These are phyloP conservation scores for Chelonus formosanus DNA, from an alignment of 2,888 invertebrate species.

Conservation along the genomic window DNA sequence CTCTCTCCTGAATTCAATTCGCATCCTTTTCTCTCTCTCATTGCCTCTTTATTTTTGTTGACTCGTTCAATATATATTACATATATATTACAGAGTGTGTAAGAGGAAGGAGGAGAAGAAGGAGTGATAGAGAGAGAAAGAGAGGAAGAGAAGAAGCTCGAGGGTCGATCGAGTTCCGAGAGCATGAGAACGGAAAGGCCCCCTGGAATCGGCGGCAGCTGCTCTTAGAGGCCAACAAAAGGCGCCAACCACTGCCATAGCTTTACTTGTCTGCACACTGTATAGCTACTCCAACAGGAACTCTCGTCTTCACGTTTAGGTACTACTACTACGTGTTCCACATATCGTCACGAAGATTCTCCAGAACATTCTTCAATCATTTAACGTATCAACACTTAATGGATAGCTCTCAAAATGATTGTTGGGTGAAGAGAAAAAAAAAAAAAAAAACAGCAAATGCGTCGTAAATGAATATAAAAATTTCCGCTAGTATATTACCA, in stretches of 20 bases:
- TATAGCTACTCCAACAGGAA: background rate
- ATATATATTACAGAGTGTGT: background rate
- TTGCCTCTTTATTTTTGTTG: conserved; percentile 7
- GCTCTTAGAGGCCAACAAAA: conserved; percentile 35
- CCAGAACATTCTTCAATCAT: no score
- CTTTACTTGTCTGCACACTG: conserved; percentile 5
- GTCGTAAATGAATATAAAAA: no score
- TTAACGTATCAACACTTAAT: no score
- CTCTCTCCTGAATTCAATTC: background rate
- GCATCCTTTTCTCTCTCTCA: background rate
- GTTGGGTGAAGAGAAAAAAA: no score
- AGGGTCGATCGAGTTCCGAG: conserved; percentile 61
- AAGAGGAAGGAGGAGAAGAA: conserved; percentile 11
- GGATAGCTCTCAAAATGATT: no score
- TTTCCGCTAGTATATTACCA: no score
- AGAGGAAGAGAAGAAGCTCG: conserved; percentile 38
- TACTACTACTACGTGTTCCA: no score
- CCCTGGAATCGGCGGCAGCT: conserved; percentile 36
- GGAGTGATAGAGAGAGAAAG: conserved; percentile 39
- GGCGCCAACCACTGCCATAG: conserved; percentile 32
- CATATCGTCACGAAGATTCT: no score
- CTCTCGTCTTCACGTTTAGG: no score
- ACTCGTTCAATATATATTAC: conserved; percentile 18
- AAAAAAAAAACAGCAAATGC: no score
- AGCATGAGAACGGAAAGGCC: conserved; percentile 60